A percentile compares a stretch with the other conserved stretches of the same genome.
phyloP scores from a whole-genome alignment of 2,797 vertebrate genomes.

The Pangasius larnaudii region DNA sequence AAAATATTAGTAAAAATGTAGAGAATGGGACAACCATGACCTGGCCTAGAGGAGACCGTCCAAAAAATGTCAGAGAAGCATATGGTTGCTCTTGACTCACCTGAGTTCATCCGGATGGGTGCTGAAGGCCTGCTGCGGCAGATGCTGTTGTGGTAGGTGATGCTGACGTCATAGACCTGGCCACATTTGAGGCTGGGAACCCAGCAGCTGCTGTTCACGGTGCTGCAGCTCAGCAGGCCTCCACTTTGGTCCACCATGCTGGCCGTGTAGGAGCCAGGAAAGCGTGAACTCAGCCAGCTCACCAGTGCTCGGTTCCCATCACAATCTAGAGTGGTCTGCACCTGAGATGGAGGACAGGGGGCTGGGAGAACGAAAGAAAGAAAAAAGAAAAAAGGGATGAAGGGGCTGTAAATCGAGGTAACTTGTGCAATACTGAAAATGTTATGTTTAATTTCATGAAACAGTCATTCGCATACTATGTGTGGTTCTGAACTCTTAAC shows the following conservation, averaged over 20 bases:
- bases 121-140: slow-evolving; percentile 71
- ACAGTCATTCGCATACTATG: not conserved
- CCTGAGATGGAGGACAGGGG: slow-evolving; percentile 68
- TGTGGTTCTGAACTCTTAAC: not conserved
- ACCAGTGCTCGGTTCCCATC: slow-evolving; percentile 68
- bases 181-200: slow-evolving; percentile 71
- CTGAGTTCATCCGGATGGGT: slow-evolving; percentile 68
- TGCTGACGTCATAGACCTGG: slow-evolving; percentile 66
- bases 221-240: slow-evolving; percentile 72
- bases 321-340: slow-evolving; percentile 70
- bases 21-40: not conserved
- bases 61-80: not conserved
- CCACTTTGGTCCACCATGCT: slow-evolving; percentile 62
- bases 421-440: not conserved
- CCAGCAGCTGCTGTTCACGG: slow-evolving; percentile 64
- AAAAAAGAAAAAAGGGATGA: not conserved
- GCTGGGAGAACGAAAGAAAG: slow-evolving; percentile 56
- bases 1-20: not conserved
- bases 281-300: slow-evolving; percentile 64
- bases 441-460: not conserved
- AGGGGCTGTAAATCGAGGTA: not conserved
- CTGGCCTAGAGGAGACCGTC: not conserved
- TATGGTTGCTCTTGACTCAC: slow-evolving; percentile 57
- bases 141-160: slow-evolving; percentile 63
- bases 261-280: slow-evolving; percentile 68